Evolutionary conservation across 2,113 vertebrate genomes (phyloP).

Genomic region (Aegithalos caudatus): DNA sequence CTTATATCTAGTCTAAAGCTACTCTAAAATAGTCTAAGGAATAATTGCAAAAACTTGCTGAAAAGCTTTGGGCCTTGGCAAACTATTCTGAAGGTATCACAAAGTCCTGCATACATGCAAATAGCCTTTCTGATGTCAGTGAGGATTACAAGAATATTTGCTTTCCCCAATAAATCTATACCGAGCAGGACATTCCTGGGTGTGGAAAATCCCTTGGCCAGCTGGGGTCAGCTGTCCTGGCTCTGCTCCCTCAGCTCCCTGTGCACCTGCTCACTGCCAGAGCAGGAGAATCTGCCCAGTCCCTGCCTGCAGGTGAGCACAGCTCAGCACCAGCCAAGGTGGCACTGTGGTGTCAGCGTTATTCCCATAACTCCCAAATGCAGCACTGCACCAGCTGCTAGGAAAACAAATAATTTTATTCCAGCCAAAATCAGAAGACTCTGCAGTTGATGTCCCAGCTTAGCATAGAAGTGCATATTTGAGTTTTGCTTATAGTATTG

Average conservation of each 20-base stretch:
- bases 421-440: background rate
- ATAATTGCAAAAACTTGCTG: background rate
- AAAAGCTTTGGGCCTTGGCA: background rate
- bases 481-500: background rate
- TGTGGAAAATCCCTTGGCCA: background rate
- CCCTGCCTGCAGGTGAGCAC: background rate
- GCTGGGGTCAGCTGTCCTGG: background rate
- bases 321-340: background rate
- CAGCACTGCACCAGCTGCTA: background rate
- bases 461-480: background rate
- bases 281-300: background rate
- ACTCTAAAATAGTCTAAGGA: background rate
- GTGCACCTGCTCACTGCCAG: background rate
- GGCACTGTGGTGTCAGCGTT: background rate
- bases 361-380: background rate
- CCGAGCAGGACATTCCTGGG: fast-evolving
- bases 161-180: background rate
- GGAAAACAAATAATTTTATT: background rate
- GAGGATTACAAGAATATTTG: background rate
- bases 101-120: background rate
- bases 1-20: background rate
- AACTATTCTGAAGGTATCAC: background rate
- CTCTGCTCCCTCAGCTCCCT: background rate
- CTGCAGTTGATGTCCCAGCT: background rate
- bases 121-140: background rate